Base-by-base conservation (phyloP, 2,797 vertebrate species). In the Galagoides demidoff region DNA sequence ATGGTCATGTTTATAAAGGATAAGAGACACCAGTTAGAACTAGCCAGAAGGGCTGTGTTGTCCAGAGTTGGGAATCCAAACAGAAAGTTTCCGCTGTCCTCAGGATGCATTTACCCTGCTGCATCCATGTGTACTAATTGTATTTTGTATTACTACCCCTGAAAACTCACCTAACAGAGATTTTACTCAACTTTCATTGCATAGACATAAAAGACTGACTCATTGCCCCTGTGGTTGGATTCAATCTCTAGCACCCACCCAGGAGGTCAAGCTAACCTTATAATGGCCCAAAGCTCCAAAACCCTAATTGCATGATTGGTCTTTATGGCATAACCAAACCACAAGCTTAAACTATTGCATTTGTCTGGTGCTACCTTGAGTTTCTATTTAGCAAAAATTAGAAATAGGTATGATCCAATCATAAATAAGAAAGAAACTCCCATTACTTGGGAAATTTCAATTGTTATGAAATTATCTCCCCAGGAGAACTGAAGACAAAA, bases 11-110 rank as follows among this genome's bases (percentile, higher is more conserved):
- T 64, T 87, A 85, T 64, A 61, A 2, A 23, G 88, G 27, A 11
- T 31, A 55, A 85, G 82, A 88, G 27, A 90, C 34, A n/a, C 43
- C 94, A 90, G 81, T 66, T 85, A 64, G 66, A 90, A 76, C 14
- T 6, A 83, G 2, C 2, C 55, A 70, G 79, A 66, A 89, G 6
- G 39, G 29, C 45, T 39, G 0, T 4, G 19, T 68, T 43, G 27
- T 6, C 10, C 43, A 76, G 83, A 79, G 7, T 92, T 43, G 5
- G 27, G 11, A 70, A 23, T 90, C 37, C 29, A 76, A 79, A 71
- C 19, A 76, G 2, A 2, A 49, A 81, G 7, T 3, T 92, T 79
- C 57, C 59, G 25, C 37, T 9, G 25, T 37, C 37, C 4, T 74
- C 39, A 39, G 27, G 13, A 81, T 29, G 23, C 37, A 34, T 19